Evolutionary conservation across 2,113 vertebrate species (phyloP).

Genomic region (Oryzias javanicus): DNA sequence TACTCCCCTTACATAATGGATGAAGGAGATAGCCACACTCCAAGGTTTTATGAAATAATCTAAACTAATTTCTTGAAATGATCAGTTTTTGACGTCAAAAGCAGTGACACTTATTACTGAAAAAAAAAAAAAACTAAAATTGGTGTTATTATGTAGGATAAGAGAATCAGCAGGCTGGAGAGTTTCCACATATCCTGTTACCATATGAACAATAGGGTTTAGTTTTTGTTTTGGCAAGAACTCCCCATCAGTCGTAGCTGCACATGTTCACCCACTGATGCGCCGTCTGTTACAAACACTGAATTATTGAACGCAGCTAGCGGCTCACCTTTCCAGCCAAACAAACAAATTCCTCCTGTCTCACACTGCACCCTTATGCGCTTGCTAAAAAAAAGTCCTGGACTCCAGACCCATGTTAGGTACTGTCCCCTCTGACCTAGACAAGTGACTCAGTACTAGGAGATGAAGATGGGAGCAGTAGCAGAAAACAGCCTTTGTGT

Average conservation of each 20-base stretch:
- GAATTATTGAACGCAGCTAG: slow-evolving; percentile 75
- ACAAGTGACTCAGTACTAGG: not conserved
- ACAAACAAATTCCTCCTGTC: slow-evolving; percentile 70
- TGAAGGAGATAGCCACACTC: slow-evolving; percentile 35
- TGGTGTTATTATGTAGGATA: slow-evolving; percentile 42
- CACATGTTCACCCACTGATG: slow-evolving; percentile 63
- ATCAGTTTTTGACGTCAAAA: slow-evolving; percentile 32
- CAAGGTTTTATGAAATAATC: slow-evolving; percentile 38
- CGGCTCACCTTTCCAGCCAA: slow-evolving; percentile 75
- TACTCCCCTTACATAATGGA: slow-evolving; percentile 65
- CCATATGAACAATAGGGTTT: slow-evolving; percentile 61
- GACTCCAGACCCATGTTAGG: not conserved
- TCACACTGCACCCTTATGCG: slow-evolving; percentile 37
- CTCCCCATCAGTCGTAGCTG: slow-evolving; percentile 57
- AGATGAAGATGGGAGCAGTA: not conserved
- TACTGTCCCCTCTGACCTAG: slow-evolving; percentile 20
- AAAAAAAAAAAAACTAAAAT: slow-evolving; percentile 31
- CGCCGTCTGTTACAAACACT: slow-evolving; percentile 80
- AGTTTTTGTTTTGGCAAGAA: slow-evolving; percentile 65
- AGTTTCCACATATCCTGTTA: slow-evolving; percentile 67
- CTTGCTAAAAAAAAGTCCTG: not conserved
- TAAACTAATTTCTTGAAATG: slow-evolving; percentile 31
- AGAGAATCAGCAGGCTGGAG: slow-evolving; percentile 34
- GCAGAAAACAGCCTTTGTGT: slow-evolving; percentile 4
- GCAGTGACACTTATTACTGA: slow-evolving; percentile 15